phyloP scores from a whole-genome alignment of 2,113 vertebrate species.

The Noctilio leporinus region DNA sequence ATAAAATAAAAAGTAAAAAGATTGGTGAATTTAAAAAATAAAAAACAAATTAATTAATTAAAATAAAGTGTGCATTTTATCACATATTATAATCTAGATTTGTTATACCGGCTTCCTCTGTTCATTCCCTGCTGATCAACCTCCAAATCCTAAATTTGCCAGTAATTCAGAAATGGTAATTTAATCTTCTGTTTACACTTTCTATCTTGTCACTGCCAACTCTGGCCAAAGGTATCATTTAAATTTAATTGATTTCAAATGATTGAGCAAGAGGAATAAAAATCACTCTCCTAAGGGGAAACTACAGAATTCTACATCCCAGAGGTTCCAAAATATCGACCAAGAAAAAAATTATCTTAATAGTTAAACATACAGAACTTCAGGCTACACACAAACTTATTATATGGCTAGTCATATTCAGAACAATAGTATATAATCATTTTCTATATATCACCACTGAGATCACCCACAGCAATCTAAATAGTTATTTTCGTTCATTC shows the following conservation, averaged over 20 bases:
- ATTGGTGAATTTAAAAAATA: too few species aligned
- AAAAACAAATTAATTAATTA: too few species aligned
- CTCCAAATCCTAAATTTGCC: background rate
- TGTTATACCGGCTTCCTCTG: background rate
- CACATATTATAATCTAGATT: background rate
- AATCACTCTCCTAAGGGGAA: background rate
- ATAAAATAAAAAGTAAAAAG: too few species aligned
- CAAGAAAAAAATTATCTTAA: conserved; percentile 18
- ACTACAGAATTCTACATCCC: background rate
- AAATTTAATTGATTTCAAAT: conserved; percentile 26
- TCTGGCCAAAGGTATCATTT: background rate
- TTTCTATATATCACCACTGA: background rate
- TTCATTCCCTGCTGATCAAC: background rate
- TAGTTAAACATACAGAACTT: conserved; percentile 2
- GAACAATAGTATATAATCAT: background rate
- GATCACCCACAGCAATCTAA: background rate
- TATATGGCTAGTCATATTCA: background rate
- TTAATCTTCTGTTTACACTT: background rate
- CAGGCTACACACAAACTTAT: background rate
- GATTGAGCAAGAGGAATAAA: background rate
- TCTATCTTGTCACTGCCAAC: background rate
- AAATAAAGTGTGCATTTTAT: too few species aligned
- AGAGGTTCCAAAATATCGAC: background rate
- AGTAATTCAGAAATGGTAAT: conserved; percentile 3
- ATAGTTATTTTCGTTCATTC: background rate